Evolutionary conservation across 2,888 invertebrate genomes (phyloP), one percentile per base, ranked within the genome.

Genomic region (Perizoma affinitatum): DNA sequence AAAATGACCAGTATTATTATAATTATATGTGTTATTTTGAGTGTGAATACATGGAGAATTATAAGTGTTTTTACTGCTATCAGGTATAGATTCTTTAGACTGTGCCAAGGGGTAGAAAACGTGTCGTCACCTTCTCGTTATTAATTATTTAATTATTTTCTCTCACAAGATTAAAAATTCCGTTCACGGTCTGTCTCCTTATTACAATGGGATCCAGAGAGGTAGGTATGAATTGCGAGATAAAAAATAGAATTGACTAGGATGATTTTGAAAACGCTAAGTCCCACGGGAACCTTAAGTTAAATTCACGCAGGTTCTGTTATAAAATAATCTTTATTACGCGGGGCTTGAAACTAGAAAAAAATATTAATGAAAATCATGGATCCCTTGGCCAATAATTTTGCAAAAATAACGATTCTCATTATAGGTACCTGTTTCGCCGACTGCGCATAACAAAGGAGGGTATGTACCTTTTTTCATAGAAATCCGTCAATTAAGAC

Each of bases 131-230:
- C 67, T 71, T 71, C 66, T 69, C 67, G 70, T 81, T 79, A 81
- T 81, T 79, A 80, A 81, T 80, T 78, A 80, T 78, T 78, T 75
- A 73, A 75, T 80, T 77, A 78, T 78, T 76, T 73, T 75, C 73
- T 69, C 71, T 58, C 66, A 72, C 71, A 75, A 76, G 68, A 79
- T 79, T 78, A 80, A 80, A 79, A 81, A 81, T 79, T 79, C 76
- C 67, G 58, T 60, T 65, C 73, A 54, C 72, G 67, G 66, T 68
- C 70, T 69, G 67, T 69, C 67, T 62, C 69, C 71, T 78, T 75
- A 80, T 80, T 80, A 74, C 72, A 34, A 36, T 11, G 47, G 46
- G 46, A 54, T 51, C 62, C 47, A 40, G 22, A 4, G 51, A 49
- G 53, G 6, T 22, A 40, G 51, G 11, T 49, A 33, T 40, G 53